Conservation (phyloP, 1,140 invertebrate species). For the Drosophila azteca region DNA sequence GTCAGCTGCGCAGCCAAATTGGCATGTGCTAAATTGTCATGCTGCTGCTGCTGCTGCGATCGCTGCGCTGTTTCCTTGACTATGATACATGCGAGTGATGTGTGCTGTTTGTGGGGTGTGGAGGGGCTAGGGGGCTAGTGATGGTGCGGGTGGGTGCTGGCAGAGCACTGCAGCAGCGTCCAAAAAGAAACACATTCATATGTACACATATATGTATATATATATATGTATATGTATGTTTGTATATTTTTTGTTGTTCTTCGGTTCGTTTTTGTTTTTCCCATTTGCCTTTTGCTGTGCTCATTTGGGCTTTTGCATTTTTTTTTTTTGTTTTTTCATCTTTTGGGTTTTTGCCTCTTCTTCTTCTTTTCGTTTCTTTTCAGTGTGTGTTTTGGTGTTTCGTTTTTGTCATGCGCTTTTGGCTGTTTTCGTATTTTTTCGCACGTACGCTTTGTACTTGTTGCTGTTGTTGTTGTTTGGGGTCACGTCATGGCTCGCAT, state of each 20-base stretch:
- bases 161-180: conserved; percentile 14
- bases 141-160: no score
- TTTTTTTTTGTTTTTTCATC: conserved; percentile 4
- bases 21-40: conserved; percentile 73
- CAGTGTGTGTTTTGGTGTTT: conserved; percentile 9
- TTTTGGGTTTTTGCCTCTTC: not conserved
- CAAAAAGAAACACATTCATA: conserved; percentile 3
- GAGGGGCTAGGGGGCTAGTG: not conserved
- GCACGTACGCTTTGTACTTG: conserved; percentile 76
- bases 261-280: conserved; percentile 29
- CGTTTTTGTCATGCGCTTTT: conserved; percentile 64
- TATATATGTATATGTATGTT: conserved; percentile 10
- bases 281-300: conserved; percentile 51
- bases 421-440: conserved; percentile 52
- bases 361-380: conserved; percentile 39
- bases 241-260: conserved; percentile 24
- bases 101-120: not conserved
- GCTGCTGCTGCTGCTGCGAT: conserved; percentile 19
- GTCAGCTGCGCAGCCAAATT: conserved; percentile 49
- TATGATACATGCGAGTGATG: conserved; percentile 17
- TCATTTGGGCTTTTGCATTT: conserved; percentile 49
- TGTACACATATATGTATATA: not conserved
- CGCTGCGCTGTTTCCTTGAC: conserved; percentile 47
- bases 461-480: conserved; percentile 77
- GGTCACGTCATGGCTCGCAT: conserved; percentile 65